These are phyloP conservation scores for Sphenopsis melanotis DNA, from an alignment of 2,797 vertebrate species.

Conservation along the genomic window DNA sequence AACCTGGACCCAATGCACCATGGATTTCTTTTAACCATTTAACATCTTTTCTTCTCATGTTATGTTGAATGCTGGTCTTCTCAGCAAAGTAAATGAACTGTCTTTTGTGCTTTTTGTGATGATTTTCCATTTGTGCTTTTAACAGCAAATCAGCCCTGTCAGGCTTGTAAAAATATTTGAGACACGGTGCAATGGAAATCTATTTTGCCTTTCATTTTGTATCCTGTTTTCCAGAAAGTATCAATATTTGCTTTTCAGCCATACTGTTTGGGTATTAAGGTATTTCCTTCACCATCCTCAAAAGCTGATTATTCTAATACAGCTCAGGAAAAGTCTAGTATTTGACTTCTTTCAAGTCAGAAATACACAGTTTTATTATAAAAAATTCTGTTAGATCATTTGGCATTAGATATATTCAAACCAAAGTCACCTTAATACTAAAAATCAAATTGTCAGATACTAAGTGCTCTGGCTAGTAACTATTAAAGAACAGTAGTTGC, in stretches of 20 bases:
- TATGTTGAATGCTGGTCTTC: neutral
- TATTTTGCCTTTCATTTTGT: constrained; percentile 16
- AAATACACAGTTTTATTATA: neutral
- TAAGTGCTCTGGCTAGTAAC: constrained; percentile 59
- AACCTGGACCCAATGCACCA: neutral
- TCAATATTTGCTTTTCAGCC: constrained; percentile 46
- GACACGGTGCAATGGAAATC: neutral
- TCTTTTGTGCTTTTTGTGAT: neutral
- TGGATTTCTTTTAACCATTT: neutral
- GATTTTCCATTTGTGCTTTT: neutral
- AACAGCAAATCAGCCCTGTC: neutral
- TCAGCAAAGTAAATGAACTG: neutral
- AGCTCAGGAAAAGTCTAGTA: constrained; percentile 33
- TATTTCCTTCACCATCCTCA: constrained; percentile 22
- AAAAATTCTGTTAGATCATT: constrained; percentile 39
- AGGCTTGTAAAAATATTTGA: neutral
- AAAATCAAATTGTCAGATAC: constrained; percentile 63
- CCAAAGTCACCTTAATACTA: constrained; percentile 78
- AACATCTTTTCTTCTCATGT: neutral
- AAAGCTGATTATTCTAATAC: constrained; percentile 64
- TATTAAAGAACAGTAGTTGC: constrained; percentile 60
- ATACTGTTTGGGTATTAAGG: constrained; percentile 19
- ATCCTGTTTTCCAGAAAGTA: neutral
- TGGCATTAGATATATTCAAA: constrained; percentile 41
- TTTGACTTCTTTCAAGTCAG: constrained; percentile 28